A percentile compares a stretch with the other conserved stretches of the same genome.
Conservation (phyloP, 2,113 vertebrate genomes). For the Lota lota region DNA sequence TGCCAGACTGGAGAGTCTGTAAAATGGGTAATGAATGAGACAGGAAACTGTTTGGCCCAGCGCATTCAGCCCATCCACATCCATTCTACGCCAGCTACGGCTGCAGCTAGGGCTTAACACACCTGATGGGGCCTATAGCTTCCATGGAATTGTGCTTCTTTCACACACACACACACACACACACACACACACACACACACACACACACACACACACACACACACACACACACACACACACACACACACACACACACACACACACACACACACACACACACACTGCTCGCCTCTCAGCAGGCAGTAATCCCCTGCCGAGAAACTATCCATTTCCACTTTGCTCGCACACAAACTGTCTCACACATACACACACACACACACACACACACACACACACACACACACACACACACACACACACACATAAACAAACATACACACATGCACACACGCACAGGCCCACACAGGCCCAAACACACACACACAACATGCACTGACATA, state of each 20-base stretch:
- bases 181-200: too few species aligned
- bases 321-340: constrained; percentile 14
- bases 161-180: background rate
- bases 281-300: background rate
- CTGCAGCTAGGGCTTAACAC: constrained; percentile 23
- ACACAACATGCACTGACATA: background rate
- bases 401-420: constrained; percentile 23
- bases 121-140: background rate
- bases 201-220: too few species aligned
- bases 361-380: constrained; percentile 7
- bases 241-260: background rate
- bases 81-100: constrained; percentile 33
- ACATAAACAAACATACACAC: background rate
- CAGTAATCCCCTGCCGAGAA: constrained; percentile 13
- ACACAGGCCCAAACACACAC: constrained; percentile 6
- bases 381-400: constrained; percentile 25
- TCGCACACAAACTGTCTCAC: background rate
- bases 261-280: background rate
- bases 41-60: constrained; percentile 50
- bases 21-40: constrained; percentile 58
- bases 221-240: background rate
- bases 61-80: constrained; percentile 30
- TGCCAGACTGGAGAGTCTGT: constrained; percentile 52
- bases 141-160: background rate
- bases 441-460: constrained; percentile 14